A percentile compares a stretch with the other conserved stretches of the same genome.
phyloP scores from a whole-genome alignment of 2,888 invertebrate genomes.

The Eutolmus rufibarbis region DNA sequence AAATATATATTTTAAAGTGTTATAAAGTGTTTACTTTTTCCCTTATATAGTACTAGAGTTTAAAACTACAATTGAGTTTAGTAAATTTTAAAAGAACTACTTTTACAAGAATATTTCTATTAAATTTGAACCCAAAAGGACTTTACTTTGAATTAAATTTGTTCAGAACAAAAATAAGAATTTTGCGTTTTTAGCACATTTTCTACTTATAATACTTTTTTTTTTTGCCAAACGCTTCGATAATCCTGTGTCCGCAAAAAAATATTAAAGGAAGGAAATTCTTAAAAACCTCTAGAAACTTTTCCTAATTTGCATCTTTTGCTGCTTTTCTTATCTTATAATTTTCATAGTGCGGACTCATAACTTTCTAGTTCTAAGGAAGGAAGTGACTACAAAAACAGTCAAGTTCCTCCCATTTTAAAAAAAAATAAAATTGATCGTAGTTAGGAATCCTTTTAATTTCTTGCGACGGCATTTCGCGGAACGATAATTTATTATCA shows the following conservation, averaged over 20 bases:
- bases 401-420: neutral
- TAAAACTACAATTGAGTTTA: no score
- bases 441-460: constrained; percentile 15
- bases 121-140: neutral
- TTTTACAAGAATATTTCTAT: neutral
- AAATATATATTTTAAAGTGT: no score
- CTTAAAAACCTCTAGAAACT: neutral
- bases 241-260: neutral
- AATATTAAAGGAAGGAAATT: neutral
- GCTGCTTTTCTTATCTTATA: neutral
- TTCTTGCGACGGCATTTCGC: constrained; percentile 2
- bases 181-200: neutral
- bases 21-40: no score
- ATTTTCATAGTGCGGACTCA: neutral
- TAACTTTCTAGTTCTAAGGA: neutral
- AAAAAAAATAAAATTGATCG: neutral
- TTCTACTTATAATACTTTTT: neutral
- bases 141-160: neutral
- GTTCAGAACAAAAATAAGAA: neutral
- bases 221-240: neutral
- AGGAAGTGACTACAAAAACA: neutral
- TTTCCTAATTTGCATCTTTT: neutral
- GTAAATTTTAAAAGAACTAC: neutral
- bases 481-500: constrained; percentile 11
- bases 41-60: no score